Percentiles rank a stretch among this genome's conserved stretches.
Evolutionary conservation across 2,888 invertebrate species (phyloP).

Genomic region (Geophilus truncorum): DNA sequence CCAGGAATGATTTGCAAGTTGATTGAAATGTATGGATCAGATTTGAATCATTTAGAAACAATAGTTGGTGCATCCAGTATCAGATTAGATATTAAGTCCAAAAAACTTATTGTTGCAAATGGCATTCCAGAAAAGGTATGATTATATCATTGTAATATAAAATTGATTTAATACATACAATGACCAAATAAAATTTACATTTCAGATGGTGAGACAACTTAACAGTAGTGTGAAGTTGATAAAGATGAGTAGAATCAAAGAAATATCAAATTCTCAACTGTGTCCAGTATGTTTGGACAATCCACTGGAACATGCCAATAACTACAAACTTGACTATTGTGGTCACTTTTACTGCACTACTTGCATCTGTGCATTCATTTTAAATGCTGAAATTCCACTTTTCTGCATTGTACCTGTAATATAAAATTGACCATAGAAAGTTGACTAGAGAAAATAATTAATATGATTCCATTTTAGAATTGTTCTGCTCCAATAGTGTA

Average conservation of each 20-base stretch:
- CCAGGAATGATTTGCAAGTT: background rate
- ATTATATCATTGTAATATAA: no score
- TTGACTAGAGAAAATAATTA: no score
- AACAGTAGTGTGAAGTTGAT: no score
- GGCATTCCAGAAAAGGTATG: background rate
- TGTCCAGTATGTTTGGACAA: background rate
- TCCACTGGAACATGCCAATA: background rate
- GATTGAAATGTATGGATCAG: background rate
- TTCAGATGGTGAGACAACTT: no score
- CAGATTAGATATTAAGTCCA: background rate
- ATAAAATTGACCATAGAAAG: background rate
- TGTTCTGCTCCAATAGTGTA: background rate
- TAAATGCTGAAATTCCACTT: background rate
- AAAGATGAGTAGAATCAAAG: no score
- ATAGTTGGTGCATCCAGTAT: background rate
- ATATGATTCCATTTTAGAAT: no score
- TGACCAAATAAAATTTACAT: no score
- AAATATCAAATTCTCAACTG: background rate
- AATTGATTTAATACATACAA: no score
- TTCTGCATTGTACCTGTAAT: background rate
- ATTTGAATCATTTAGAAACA: background rate
- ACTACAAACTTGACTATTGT: background rate
- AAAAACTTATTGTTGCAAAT: background rate
- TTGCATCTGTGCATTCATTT: background rate
- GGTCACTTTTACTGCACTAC: background rate